Evolutionary conservation across 2,113 vertebrate species (phyloP).

Genomic region (Colossoma macropomum): DNA sequence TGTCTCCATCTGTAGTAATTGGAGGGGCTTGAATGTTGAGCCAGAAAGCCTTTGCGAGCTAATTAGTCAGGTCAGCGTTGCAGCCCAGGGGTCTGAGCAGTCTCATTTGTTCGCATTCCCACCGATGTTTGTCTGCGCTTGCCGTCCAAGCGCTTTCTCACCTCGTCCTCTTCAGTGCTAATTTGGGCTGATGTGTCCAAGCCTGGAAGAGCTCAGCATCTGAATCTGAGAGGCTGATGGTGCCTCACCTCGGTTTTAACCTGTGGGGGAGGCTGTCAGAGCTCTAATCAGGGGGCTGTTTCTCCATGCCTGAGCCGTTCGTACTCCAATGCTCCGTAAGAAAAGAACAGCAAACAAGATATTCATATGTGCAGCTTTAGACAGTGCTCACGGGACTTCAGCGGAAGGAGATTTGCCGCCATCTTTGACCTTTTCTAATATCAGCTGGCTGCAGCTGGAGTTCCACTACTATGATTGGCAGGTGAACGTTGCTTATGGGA

Average conservation of each 20-base stretch:
- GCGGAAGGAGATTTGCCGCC: not conserved
- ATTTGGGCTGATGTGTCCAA: not conserved
- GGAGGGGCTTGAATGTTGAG: not conserved
- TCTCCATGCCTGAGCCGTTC: not conserved
- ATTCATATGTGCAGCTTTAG: not conserved
- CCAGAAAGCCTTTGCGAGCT: conserved; percentile 14
- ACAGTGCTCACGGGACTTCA: not conserved
- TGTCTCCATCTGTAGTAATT: conserved; percentile 4
- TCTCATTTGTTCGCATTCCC: conserved; percentile 17
- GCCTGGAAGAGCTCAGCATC: not conserved
- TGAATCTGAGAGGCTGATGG: not conserved
- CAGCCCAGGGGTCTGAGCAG: not conserved
- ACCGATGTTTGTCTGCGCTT: not conserved
- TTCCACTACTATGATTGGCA: not conserved
- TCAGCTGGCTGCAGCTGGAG: not conserved
- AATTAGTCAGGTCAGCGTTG: conserved; percentile 36
- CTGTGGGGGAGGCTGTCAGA: not conserved
- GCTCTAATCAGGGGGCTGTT: not conserved
- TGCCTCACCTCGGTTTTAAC: not conserved
- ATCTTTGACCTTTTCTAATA: not conserved
- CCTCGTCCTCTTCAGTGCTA: conserved; percentile 49
- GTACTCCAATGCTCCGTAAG: not conserved
- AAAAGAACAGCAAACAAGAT: not conserved
- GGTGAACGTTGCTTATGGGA: not conserved
- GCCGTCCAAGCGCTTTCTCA: conserved; percentile 51